phyloP scores from a whole-genome alignment of 2,888 invertebrate species.

The Keiferia lycopersicella region DNA sequence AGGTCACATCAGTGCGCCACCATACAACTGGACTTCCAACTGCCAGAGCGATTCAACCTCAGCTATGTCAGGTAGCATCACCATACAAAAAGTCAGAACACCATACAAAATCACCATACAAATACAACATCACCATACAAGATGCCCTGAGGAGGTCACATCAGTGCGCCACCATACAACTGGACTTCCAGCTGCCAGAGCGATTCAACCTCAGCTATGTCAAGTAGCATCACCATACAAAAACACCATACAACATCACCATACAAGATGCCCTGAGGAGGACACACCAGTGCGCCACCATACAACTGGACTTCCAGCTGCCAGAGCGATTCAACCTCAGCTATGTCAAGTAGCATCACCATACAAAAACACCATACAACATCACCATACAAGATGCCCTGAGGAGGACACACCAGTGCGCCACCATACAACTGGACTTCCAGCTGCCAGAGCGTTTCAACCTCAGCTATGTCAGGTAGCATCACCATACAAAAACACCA shows the following conservation, averaged over 20 bases:
- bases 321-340: constrained; percentile 94
- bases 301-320: constrained; percentile 98
- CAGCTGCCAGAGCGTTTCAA: constrained; percentile 97
- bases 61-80: constrained; percentile 76
- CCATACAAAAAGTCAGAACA: too few relatives aligned
- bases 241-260: too few relatives aligned
- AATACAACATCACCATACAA: constrained; percentile 90
- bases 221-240: not conserved
- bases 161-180: constrained; percentile 98
- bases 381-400: constrained; percentile 98
- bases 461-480: constrained; percentile 83
- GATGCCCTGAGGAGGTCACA: constrained; percentile 80
- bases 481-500: too few relatives aligned
- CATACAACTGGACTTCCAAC: constrained; percentile 98
- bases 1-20: constrained; percentile 97
- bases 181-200: constrained; percentile 98
- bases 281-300: constrained; percentile 85
- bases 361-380: constrained; percentile 70
- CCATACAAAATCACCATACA: too few relatives aligned
- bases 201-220: constrained; percentile 91
- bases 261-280: not conserved
- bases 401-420: constrained; percentile 95
- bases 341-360: constrained; percentile 70
- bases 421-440: constrained; percentile 99
- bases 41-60: constrained; percentile 95